These are phyloP conservation scores for Telmatochromis bifrenatus DNA, from an alignment of 2,113 vertebrate species.

Conservation along the genomic window DNA sequence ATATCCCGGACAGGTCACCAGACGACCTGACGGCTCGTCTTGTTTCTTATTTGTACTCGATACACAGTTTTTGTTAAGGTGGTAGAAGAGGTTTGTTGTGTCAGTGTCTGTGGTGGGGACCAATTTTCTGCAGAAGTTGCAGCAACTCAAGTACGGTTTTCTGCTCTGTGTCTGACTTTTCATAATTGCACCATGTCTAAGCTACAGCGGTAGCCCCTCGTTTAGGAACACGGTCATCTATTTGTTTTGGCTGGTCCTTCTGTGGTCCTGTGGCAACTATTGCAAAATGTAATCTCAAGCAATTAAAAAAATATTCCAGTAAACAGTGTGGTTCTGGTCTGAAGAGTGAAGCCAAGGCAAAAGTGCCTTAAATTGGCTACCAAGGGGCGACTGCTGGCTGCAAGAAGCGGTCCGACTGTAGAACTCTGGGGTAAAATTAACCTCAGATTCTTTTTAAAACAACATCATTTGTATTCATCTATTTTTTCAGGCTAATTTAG, in stretches of 20 bases:
- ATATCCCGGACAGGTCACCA: not conserved
- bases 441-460: not conserved
- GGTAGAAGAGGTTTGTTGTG: not conserved
- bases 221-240: not conserved
- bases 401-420: not conserved
- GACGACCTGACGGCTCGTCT: not conserved
- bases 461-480: not conserved
- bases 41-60: not conserved
- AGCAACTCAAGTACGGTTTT: not conserved
- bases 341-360: not conserved
- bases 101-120: not conserved
- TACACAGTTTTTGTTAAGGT: not conserved
- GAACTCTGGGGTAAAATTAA: not conserved
- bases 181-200: not conserved
- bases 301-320: not conserved
- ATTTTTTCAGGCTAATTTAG: not conserved
- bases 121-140: not conserved
- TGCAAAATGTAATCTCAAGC: not conserved
- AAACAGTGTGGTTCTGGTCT: not conserved
- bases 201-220: not conserved
- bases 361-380: not conserved
- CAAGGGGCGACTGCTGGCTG: not conserved
- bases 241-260: not conserved
- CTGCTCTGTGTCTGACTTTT: not conserved
- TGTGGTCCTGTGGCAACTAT: not conserved